A percentile compares a stretch with the other conserved stretches of the same genome.
phyloP scores from a whole-genome alignment of 2,113 vertebrate genomes.

The Eudyptes chrysolophus region DNA sequence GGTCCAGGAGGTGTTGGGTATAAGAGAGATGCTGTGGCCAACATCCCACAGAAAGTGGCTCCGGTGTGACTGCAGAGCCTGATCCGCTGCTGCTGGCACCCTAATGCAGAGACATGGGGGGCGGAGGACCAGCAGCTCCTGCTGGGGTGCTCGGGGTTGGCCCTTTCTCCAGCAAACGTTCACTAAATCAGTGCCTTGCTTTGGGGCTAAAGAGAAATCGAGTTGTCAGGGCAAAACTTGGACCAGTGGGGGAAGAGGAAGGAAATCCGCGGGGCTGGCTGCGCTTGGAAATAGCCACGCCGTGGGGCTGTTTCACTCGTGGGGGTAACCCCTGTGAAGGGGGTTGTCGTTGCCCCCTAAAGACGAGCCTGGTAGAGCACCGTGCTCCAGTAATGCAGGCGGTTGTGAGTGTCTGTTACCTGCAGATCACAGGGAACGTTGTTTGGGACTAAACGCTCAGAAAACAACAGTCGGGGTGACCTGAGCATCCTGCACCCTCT shows the following conservation, averaged over 20 bases:
- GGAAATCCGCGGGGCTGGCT: accelerated
- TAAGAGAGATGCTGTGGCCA: background rate
- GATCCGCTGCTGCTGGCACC: background rate
- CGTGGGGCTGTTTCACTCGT: accelerated
- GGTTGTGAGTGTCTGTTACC: background rate
- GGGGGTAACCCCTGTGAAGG: background rate
- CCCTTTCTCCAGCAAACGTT: background rate
- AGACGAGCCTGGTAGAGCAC: background rate
- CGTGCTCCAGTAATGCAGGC: accelerated
- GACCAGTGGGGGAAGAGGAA: background rate
- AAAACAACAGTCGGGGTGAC: accelerated
- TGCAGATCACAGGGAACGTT: background rate
- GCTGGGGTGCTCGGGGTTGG: accelerated
- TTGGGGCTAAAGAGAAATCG: background rate
- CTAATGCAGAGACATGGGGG: accelerated
- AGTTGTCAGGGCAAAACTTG: background rate
- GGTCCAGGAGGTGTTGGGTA: background rate
- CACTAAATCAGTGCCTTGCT: background rate
- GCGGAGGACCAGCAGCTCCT: background rate
- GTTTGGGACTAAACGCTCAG: accelerated
- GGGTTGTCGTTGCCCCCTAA: background rate
- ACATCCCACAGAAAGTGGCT: accelerated
- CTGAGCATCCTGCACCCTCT: background rate
- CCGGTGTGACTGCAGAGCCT: background rate
- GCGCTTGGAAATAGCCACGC: background rate